phyloP scores from a whole-genome alignment of 2,113 vertebrate genomes.

The Suncus etruscus region DNA sequence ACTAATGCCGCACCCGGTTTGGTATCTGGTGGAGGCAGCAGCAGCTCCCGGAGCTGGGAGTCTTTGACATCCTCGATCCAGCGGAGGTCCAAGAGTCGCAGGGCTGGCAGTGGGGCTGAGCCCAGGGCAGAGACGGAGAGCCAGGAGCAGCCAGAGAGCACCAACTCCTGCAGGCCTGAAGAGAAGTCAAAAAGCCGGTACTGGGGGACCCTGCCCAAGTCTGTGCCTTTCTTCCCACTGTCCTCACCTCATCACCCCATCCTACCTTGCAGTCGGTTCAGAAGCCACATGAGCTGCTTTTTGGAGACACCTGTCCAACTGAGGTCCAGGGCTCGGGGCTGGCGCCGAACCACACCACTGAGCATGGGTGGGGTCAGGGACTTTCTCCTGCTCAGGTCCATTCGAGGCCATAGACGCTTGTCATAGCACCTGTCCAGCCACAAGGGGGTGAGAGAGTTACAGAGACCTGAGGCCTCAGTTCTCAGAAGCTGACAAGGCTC shows the following conservation, averaged over 20 bases:
- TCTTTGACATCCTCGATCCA: slow-evolving; percentile 95
- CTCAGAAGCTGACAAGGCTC: background rate
- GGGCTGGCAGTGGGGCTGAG: slow-evolving; percentile 92
- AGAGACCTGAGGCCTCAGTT: slow-evolving; percentile 45
- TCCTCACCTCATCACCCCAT: background rate
- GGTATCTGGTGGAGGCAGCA: slow-evolving; percentile 90
- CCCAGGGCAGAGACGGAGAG: slow-evolving; percentile 92
- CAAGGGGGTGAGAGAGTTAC: slow-evolving; percentile 39
- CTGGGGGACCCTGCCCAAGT: background rate
- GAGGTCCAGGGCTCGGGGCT: slow-evolving; percentile 92
- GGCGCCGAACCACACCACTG: slow-evolving; percentile 94
- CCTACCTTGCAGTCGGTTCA: slow-evolving; percentile 93
- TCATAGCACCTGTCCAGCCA: slow-evolving; percentile 92
- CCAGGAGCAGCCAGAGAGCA: slow-evolving; percentile 93
- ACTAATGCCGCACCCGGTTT: slow-evolving; percentile 88
- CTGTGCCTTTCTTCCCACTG: too few species aligned
- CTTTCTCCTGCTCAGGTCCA: slow-evolving; percentile 93
- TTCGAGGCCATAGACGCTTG: slow-evolving; percentile 93
- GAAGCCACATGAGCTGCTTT: slow-evolving; percentile 96
- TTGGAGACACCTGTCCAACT: slow-evolving; percentile 96
- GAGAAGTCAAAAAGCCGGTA: background rate
- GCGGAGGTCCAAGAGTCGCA: slow-evolving; percentile 93
- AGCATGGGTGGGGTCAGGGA: slow-evolving; percentile 95
- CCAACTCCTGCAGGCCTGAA: slow-evolving; percentile 92
- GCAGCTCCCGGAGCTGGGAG: slow-evolving; percentile 93